Evolutionary conservation across 2,113 vertebrate species (phyloP).

Genomic region (Carassius gibelio): DNA sequence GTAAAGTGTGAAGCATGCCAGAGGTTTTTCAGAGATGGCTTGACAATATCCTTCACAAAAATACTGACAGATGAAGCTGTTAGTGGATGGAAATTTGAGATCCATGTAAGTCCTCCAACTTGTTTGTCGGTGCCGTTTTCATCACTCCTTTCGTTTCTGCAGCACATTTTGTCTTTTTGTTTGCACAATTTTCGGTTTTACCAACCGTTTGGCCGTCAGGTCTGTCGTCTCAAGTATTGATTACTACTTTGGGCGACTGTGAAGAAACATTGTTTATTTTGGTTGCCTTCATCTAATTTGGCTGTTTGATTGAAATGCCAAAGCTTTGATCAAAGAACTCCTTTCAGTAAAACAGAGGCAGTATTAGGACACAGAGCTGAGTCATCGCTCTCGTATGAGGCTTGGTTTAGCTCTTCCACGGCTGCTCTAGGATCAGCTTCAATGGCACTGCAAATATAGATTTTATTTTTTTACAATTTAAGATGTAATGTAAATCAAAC

Average conservation of each 20-base stretch:
- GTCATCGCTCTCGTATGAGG: conserved; percentile 48
- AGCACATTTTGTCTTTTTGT: neutral
- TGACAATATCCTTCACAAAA: conserved; percentile 99
- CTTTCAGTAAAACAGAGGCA: conserved; percentile 54
- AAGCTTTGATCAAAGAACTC: conserved; percentile 59
- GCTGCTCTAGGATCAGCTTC: conserved; percentile 22
- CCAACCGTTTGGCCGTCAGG: neutral
- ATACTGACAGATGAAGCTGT: conserved; percentile 99
- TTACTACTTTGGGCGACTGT: conserved; percentile 41
- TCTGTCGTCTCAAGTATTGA: neutral
- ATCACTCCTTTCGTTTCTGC: neutral
- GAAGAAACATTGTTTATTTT: conserved; percentile 57
- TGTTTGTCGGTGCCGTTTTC: neutral
- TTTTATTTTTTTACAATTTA: neutral
- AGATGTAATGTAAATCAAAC: neutral
- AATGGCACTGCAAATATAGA: neutral
- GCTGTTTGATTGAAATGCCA: conserved; percentile 55
- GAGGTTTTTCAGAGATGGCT: conserved; percentile 97
- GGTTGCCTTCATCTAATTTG: conserved; percentile 39
- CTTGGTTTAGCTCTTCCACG: conserved; percentile 41
- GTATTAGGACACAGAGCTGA: conserved; percentile 53
- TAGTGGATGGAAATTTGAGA: conserved; percentile 99
- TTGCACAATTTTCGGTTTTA: conserved; percentile 15
- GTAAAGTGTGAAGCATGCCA: conserved; percentile 99
- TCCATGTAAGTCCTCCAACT: conserved; percentile 87